These are phyloP conservation scores for human DNA, from an alignment of 2,113 vertebrate genomes.

Conservation along the genomic window GRCh38 chr9:134688501-134689000, in stretches of 20 bases:
- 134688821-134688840: rapidly evolving
- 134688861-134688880: rapidly evolving
- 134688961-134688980: rapidly evolving
- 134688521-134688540: rapidly evolving
- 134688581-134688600: rapidly evolving
- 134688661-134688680: rapidly evolving
- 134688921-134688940: not conserved
- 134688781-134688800: rapidly evolving
- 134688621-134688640: not conserved
- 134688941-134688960: too few relatives aligned
- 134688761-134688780: rapidly evolving
- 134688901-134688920: rapidly evolving
- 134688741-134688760: not conserved
- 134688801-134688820: rapidly evolving
- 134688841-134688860: rapidly evolving
- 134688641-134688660: rapidly evolving
- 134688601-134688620: not conserved
- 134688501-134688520: not conserved
- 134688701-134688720: not conserved
- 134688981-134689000: rapidly evolving
- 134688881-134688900: rapidly evolving
- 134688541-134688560: rapidly evolving
- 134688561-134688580: rapidly evolving
- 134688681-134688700: not conserved
- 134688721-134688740: rapidly evolving